A percentile compares a stretch with the other conserved stretches of the same genome.
These are phyloP conservation scores for Pao palembangensis DNA, from an alignment of 2,113 vertebrate species.

Conservation along the genomic window DNA sequence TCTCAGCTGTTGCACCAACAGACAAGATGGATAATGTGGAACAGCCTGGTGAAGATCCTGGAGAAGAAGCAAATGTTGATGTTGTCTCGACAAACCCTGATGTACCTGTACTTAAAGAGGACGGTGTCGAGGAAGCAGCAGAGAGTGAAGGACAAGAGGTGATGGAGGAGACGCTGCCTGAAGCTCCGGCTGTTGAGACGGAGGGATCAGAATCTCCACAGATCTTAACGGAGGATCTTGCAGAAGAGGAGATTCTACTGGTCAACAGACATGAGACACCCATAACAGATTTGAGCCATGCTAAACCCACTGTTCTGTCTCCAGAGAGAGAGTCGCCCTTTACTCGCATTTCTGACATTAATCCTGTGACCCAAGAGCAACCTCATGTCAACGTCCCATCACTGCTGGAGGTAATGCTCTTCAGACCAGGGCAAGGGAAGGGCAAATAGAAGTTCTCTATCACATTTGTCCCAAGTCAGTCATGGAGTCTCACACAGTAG, in stretches of 20 bases:
- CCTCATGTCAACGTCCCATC: constrained; percentile 34
- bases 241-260: constrained; percentile 62
- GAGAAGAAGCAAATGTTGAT: constrained; percentile 2
- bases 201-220: constrained; percentile 26
- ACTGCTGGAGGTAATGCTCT: constrained; percentile 50
- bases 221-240: constrained; percentile 49
- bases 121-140: constrained; percentile 6
- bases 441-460: no score
- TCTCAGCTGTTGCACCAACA: constrained; percentile 1
- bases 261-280: constrained; percentile 29
- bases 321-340: constrained; percentile 63
- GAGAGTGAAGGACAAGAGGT: constrained; percentile 5
- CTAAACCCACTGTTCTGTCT: constrained; percentile 51
- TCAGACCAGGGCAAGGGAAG: no score
- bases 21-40: neutral
- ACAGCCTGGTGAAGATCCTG: neutral
- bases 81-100: constrained; percentile 10
- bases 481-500: no score
- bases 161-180: constrained; percentile 19
- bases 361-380: constrained; percentile 18
- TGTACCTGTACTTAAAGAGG: constrained; percentile 29
- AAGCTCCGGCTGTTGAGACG: constrained; percentile 21
- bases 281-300: constrained; percentile 18
- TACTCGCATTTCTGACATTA: constrained; percentile 40
- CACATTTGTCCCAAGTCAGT: no score